These are phyloP conservation scores for Tragelaphus strepsiceros DNA, from an alignment of 2,113 vertebrate genomes.

Conservation along the genomic window DNA sequence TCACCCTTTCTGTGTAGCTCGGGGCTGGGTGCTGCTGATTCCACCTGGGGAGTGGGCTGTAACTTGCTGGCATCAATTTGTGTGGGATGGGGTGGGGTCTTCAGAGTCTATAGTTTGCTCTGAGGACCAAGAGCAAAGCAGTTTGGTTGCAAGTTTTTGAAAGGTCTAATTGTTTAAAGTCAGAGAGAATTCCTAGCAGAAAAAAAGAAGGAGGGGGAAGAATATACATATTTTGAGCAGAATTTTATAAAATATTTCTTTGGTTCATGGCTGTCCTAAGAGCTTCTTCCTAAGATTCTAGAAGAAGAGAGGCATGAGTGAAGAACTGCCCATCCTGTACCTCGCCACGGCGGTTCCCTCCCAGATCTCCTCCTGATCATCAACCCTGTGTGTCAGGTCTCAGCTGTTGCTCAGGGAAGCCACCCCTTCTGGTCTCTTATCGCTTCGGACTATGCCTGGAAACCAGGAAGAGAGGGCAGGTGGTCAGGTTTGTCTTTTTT, in stretches of 20 bases:
- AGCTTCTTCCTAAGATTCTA: background rate
- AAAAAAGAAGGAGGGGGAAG: background rate
- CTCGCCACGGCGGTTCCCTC: fast-evolving
- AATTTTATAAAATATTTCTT: background rate
- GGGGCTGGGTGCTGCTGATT: background rate
- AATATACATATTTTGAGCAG: background rate
- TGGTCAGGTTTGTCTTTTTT: background rate
- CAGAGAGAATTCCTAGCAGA: background rate
- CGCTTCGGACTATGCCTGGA: fast-evolving
- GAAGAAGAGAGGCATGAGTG: background rate
- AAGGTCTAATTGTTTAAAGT: background rate
- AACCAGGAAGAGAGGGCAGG: background rate
- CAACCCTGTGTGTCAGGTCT: background rate
- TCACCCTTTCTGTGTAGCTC: fast-evolving
- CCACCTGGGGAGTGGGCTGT: too few relatives aligned
- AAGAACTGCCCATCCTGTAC: fast-evolving
- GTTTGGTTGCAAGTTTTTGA: background rate
- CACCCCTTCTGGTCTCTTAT: fast-evolving
- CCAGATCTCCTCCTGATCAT: fast-evolving
- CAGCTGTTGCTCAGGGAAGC: background rate
- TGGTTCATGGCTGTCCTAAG: background rate
- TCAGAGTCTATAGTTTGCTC: background rate
- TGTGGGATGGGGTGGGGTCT: background rate
- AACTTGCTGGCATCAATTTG: background rate
- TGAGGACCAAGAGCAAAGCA: too few relatives aligned